Base-by-base conservation (phyloP, 2,113 vertebrate genomes). In the Ictalurus furcatus region DNA sequence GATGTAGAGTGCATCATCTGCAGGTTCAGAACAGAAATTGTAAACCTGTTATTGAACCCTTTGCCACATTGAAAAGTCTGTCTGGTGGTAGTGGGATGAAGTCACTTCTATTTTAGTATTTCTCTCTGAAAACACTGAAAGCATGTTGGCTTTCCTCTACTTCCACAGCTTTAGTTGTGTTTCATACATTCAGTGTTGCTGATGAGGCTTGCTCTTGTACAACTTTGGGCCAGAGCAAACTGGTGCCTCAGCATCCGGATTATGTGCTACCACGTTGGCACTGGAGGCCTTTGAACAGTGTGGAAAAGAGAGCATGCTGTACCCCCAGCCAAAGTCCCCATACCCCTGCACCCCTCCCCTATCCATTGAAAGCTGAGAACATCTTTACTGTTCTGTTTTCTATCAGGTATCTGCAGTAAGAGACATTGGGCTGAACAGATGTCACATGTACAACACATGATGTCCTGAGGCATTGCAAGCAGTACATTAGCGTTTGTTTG, bases 251-350 rank as follows among this genome's bases (percentile, higher is more conserved):
- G 59, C 73, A 54, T 76, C 89, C 73, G 81, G 67, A 79, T 44
- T 17, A 85, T 85, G 87, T 92, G 9, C 88, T 89, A 23, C 40
- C 4, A 52, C 65, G 63, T 69, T 84, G 7, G 28, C 28, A 85
- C 81, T 88, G 84, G 84, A 84, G 87, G 48, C 78, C 63, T 76
- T 87, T 48, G 84, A 67, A 59, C 4, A 58, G 25, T 76, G n/a
- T 58, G 81, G 37, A 48, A 82, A 85, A 34, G 21, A 73, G 59
- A 52, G 61, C 59, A 34, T 48, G 16, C 21, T n/a, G n/a, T 54
- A 74, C 21, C 54, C 65, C 17, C n/a, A 71, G 52, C 9, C 48
- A 71, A 17, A 21, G 0, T 1, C 28, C 63, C 63, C 63, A 28
- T 25, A 7, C 61, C 61, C 8, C 59, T 7, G 19, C 65, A 69